A percentile compares a stretch with the other conserved stretches of the same genome.
phyloP scores from a whole-genome alignment of 2,113 vertebrate genomes.

The Ciconia boyciana region DNA sequence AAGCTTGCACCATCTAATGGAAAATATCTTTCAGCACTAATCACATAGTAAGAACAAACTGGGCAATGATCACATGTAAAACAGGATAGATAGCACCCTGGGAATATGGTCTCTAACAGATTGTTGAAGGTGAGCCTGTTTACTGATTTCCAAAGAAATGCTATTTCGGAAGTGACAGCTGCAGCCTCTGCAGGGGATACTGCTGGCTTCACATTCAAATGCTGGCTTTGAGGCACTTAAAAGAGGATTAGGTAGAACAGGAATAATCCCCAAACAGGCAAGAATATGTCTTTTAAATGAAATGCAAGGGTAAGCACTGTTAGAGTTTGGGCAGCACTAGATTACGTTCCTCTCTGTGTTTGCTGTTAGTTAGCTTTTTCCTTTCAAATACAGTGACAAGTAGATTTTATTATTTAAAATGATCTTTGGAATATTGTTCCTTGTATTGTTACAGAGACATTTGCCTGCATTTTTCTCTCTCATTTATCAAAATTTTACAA shows the following conservation, averaged over 20 bases:
- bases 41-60: constrained; percentile 53
- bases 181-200: constrained; percentile 39
- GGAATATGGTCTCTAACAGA: neutral
- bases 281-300: neutral
- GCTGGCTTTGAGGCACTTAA: neutral
- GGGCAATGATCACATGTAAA: constrained; percentile 23
- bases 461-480: constrained; percentile 21
- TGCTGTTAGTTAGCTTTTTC: neutral
- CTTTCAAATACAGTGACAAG: constrained; percentile 12
- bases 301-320: neutral
- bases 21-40: constrained; percentile 54
- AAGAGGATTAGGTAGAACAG: neutral
- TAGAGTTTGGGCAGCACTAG: neutral
- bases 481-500: constrained; percentile 29
- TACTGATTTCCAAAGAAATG: neutral
- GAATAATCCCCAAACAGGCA: neutral
- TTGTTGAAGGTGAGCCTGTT: constrained; percentile 40
- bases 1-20: constrained; percentile 24
- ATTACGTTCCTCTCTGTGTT: neutral
- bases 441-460: neutral
- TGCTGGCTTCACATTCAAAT: neutral
- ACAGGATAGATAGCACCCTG: neutral
- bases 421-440: neutral
- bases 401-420: constrained; percentile 44
- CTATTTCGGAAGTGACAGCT: constrained; percentile 34